Evolutionary conservation across 1,140 invertebrate species (phyloP), one percentile per base, ranked within the genome.

Genomic region (Globodera rostochiensis): DNA sequence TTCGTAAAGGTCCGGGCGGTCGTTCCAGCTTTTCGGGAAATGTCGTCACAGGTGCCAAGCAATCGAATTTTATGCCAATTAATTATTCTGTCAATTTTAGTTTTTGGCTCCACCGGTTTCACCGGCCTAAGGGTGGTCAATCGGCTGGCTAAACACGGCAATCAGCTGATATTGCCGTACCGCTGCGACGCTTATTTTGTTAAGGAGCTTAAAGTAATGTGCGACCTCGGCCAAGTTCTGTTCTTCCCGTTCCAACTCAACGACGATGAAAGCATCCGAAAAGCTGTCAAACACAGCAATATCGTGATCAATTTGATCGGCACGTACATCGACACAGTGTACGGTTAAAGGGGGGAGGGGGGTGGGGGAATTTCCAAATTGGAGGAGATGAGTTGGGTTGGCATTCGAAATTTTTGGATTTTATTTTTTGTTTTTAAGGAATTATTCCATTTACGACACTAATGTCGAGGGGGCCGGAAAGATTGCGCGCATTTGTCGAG

Each of bases 301-400:
- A 94, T 98, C 81, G 97, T 99, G 13, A 93, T 99, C 83, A 99
- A 99, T 91, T 91, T 98, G 60, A 93, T 99, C 86, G 96, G 97
- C 45, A 92, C 94, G 75, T 94, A 97, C 83, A 95, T 93, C 91
- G 95, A 97, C 90, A 99, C 97, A 0, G 94, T 92, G 91, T 93
- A 90, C 85, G 57, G 50, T 53, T 53, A 4, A 53, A 53, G 11
- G 11, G 7, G 50, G 4, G 46, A 71, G 11, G 4, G 11, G 46
- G 36, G 36, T 4, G 36, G 11, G 69, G 69, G 50, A 53, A 53
- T 36, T 36, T 36, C 36, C 36, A 36, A 36, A 36, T 36, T 36
- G 36, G 36, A 36, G 36, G 36, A 36, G 36, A 36, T 36, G 36
- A 36, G 36, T 45, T 9, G 69, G 36, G 11, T 71, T 13, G 15